Evolutionary conservation across 2,113 vertebrate genomes (phyloP).

Genomic region (Eolophus roseicapilla): DNA sequence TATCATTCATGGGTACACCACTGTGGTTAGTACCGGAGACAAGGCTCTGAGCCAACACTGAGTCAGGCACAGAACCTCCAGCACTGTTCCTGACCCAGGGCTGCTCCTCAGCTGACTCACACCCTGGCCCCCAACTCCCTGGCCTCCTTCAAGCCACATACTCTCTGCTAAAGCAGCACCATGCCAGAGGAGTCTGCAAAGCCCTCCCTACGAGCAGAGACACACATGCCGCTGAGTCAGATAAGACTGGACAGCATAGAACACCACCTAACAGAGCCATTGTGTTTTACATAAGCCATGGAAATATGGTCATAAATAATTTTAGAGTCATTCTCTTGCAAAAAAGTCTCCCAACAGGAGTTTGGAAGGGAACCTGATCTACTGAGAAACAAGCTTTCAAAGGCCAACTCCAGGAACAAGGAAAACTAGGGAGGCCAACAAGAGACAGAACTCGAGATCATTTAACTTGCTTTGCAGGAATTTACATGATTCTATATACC

Average conservation of each 20-base stretch:
- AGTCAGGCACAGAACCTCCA: not conserved
- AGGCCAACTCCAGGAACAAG: not conserved
- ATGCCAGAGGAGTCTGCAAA: rapidly evolving
- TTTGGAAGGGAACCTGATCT: not conserved
- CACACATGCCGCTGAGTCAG: rapidly evolving
- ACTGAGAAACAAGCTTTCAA: not conserved
- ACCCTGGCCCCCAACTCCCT: not conserved
- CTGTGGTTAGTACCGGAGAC: not conserved
- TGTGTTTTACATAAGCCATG: rapidly evolving
- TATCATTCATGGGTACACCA: not conserved
- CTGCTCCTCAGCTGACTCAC: not conserved
- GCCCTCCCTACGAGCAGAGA: not conserved
- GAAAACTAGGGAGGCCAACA: not conserved
- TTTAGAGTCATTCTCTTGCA: not conserved
- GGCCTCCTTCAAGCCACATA: rapidly evolving
- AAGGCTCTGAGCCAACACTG: not conserved
- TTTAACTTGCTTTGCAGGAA: not conserved
- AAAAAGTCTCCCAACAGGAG: not conserved
- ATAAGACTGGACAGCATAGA: not conserved
- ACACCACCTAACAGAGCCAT: not conserved
- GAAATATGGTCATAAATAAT: not conserved
- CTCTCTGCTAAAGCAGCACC: not conserved
- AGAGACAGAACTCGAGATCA: not conserved
- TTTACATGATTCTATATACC: not conserved
- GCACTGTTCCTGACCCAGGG: not conserved